Evolutionary conservation across 2,888 invertebrate genomes (phyloP).

Genomic region (Cetonia aurata): DNA sequence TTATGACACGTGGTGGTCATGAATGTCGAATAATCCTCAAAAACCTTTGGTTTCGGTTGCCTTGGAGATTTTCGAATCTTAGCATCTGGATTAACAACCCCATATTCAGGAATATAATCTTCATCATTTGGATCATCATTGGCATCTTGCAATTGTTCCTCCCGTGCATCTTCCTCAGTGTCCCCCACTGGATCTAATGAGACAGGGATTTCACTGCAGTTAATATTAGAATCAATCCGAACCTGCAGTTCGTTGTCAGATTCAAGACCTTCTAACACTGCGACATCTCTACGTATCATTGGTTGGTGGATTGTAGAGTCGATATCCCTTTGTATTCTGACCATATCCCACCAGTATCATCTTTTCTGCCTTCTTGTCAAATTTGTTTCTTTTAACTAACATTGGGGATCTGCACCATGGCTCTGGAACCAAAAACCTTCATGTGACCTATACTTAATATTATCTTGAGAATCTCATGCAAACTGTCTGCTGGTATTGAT

Average conservation of each 20-base stretch:
- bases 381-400: constrained; percentile 57
- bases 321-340: constrained; percentile 46
- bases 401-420: constrained; percentile 54
- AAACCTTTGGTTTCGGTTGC: constrained; percentile 4
- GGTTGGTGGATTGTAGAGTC: constrained; percentile 2
- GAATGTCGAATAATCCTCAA: background rate
- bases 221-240: background rate
- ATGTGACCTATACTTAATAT: constrained; percentile 13
- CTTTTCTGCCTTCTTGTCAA: constrained; percentile 47
- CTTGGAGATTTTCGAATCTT: constrained; percentile 2
- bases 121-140: too few relatives aligned
- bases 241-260: background rate
- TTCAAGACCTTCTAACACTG: constrained; percentile 4
- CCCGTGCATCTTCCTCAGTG: background rate
- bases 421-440: constrained; percentile 44
- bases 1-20: background rate
- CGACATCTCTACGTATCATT: constrained; percentile 8
- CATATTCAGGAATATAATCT: too few relatives aligned
- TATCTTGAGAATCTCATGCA: too few relatives aligned
- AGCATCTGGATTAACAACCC: background rate
- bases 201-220: background rate
- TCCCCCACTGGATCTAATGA: constrained; percentile 1
- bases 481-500: too few relatives aligned
- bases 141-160: too few relatives aligned
- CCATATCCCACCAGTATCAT: constrained; percentile 45